These are phyloP conservation scores for Xenopus petersii DNA, from an alignment of 2,797 vertebrate genomes.

Conservation along the genomic window DNA sequence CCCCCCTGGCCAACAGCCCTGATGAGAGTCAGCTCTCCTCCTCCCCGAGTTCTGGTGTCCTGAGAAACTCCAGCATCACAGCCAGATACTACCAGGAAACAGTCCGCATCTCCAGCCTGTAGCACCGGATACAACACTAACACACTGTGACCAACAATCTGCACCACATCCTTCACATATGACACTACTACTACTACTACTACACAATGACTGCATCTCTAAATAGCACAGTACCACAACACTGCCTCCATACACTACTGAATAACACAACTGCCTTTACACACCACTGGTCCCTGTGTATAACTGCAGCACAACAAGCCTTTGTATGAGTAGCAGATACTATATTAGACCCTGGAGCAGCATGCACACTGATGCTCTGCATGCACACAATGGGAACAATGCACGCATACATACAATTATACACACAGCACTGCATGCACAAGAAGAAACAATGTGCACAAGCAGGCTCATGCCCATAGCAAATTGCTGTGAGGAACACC, in stretches of 20 bases:
- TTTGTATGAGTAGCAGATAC: neutral
- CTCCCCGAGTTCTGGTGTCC: slow-evolving; percentile 68
- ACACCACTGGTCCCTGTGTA: too few species aligned
- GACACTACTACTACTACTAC: neutral
- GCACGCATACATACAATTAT: too few species aligned
- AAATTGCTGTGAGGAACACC: too few species aligned
- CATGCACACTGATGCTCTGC: neutral
- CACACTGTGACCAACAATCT: neutral
- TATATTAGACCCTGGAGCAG: neutral
- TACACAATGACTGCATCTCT: neutral
- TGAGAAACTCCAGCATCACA: slow-evolving; percentile 75
- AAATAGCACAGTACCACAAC: too few species aligned
- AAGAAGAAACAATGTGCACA: too few species aligned
- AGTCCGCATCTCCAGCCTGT: slow-evolving; percentile 87
- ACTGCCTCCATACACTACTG: neutral
- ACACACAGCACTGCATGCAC: too few species aligned
- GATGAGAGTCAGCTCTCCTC: slow-evolving; percentile 80
- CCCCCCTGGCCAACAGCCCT: slow-evolving; percentile 82
- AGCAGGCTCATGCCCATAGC: too few species aligned
- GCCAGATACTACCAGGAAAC: slow-evolving; percentile 74
- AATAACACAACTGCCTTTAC: neutral
- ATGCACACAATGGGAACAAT: neutral
- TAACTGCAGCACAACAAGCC: too few species aligned
- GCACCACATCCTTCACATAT: too few species aligned
- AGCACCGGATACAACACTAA: slow-evolving; percentile 42